These are phyloP conservation scores for Saccostrea glomerata DNA, from an alignment of 1,140 invertebrate species.

Conservation along the genomic window DNA sequence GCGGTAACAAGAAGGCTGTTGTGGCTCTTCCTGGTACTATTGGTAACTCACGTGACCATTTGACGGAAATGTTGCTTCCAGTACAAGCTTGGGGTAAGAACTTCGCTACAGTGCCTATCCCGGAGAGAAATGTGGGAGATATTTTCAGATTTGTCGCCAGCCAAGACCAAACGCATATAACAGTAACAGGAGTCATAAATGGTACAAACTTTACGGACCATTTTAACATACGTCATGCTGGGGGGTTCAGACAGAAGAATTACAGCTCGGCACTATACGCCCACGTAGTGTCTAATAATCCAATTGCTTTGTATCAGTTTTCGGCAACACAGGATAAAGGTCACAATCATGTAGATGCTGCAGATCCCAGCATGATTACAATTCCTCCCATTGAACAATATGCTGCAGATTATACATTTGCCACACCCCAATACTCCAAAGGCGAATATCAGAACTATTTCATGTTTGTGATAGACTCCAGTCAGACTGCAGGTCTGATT, in stretches of 20 bases:
- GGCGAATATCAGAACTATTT: constrained; percentile 53
- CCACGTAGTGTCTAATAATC: constrained; percentile 44
- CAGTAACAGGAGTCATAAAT: constrained; percentile 35
- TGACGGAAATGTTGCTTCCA: constrained; percentile 48
- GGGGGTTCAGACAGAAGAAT: constrained; percentile 47
- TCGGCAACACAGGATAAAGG: constrained; percentile 38
- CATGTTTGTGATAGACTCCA: constrained; percentile 41
- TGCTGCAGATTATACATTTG: constrained; percentile 50
- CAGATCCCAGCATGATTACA: constrained; percentile 48
- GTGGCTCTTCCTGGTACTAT: constrained; percentile 18
- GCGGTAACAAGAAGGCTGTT: constrained; percentile 49
- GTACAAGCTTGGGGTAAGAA: constrained; percentile 50
- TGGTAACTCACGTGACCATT: constrained; percentile 43
- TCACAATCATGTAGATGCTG: background rate
- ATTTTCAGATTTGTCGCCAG: constrained; percentile 52
- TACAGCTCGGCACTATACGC: constrained; percentile 47
- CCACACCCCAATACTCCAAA: constrained; percentile 48
- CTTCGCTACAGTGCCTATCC: constrained; percentile 49
- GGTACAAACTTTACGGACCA: background rate
- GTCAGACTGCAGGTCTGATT: constrained; percentile 41
- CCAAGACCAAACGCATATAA: constrained; percentile 43
- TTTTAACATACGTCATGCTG: constrained; percentile 36
- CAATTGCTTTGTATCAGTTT: constrained; percentile 44
- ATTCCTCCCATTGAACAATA: constrained; percentile 55
- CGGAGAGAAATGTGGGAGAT: constrained; percentile 44